Conservation (phyloP, 2,797 vertebrate species). For the Rhinatrema bivittatum region DNA sequence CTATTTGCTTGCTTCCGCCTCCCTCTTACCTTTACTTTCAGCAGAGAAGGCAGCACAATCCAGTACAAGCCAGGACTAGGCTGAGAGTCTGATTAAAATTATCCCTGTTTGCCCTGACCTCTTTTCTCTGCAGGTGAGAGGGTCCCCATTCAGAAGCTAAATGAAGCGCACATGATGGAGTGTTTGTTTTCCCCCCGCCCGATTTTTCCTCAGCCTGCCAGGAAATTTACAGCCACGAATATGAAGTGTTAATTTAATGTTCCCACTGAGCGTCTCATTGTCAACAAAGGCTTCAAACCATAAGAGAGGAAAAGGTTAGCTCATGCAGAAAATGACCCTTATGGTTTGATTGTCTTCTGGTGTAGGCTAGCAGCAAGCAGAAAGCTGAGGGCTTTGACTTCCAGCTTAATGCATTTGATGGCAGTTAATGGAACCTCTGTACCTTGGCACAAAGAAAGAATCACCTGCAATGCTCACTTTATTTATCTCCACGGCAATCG, state of each 20-base stretch:
- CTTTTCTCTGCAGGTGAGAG: constrained; percentile 72
- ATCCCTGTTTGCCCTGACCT: constrained; percentile 48
- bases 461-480: constrained; percentile 44
- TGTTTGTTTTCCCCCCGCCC: constrained; percentile 86
- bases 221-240: constrained; percentile 60
- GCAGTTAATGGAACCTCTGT: constrained; percentile 59
- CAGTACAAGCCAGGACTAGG: constrained; percentile 46
- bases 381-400: constrained; percentile 58
- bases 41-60: constrained; percentile 49
- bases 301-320: constrained; percentile 75
- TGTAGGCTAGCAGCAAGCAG: constrained; percentile 62
- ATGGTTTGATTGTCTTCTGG: constrained; percentile 80
- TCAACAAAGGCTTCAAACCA: constrained; percentile 54
- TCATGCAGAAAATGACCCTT: constrained; percentile 88
- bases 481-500: constrained; percentile 24
- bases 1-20: constrained; percentile 48
- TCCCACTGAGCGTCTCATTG: constrained; percentile 72
- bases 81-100: constrained; percentile 61
- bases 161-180: constrained; percentile 81
- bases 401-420: constrained; percentile 51
- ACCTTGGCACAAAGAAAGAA: constrained; percentile 20
- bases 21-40: constrained; percentile 50
- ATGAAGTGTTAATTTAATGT: constrained; percentile 84
- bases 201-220: constrained; percentile 68
- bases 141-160: constrained; percentile 65